Evolutionary conservation across 1,140 invertebrate species (phyloP), one percentile per base, ranked within the genome.

Genomic region (Diploscapter pachys): DNA sequence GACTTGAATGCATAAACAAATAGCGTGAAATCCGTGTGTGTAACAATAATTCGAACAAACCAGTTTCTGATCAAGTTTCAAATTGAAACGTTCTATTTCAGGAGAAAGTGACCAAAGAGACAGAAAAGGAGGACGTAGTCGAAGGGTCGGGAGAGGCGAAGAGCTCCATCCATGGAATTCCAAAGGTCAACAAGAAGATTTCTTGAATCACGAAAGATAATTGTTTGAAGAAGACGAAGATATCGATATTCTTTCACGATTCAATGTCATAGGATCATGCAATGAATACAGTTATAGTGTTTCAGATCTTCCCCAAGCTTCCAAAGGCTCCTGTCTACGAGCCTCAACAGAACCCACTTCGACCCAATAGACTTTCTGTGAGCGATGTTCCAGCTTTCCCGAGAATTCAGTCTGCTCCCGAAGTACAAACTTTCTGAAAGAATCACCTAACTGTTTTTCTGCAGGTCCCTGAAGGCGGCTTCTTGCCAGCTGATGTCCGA

Each of bases 381-480:
- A 67, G 55, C 8, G 55, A 72, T 50, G 13, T 57, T 51, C 63
- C 62, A 6, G 54, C 55, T 53, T 51, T 68, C 13, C 67, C 77
- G 59, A 53, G 55, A 13, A 59, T 76, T 56, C 50, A 79, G 5
- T 55, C 73, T 65, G 66, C 69, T 64, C 67, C 72, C 50, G 52
- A 68, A 55, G 66, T 68, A 53, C 8, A 53, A 68, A 11, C 57
- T 5, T 55, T 9, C 49, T 68, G 53, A 11, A 68, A 31, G 31
- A 31, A 31, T 31, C 31, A 31, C 31, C 31, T 31, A 31, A 65
- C 31, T 9, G 51, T 8, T 65, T 78, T 77, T 6, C 82, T 84
- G 8, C 76, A 85, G 68, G 80, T 85, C 6, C 83, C 83, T 59
- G 83, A 85, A 59, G 83, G 84, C 4, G 84, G 83, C 55, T 79